phyloP scores from a whole-genome alignment of 2,113 vertebrate species.

The Calidris pygmaea region DNA sequence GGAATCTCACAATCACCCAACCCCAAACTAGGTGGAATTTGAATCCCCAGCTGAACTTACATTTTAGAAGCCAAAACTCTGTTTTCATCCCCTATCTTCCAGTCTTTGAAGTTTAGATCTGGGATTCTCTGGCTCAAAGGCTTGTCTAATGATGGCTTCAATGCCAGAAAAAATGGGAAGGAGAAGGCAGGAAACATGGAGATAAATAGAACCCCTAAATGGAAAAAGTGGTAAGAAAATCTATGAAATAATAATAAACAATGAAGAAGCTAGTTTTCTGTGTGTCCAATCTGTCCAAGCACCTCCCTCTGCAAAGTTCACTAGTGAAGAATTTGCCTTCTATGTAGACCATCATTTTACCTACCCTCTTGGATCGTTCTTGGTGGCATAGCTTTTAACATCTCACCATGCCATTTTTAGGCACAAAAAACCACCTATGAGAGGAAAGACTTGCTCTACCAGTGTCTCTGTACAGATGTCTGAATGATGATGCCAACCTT shows the following conservation, averaged over 20 bases:
- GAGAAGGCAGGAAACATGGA: not conserved
- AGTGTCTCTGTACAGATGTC: not conserved
- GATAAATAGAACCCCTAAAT: not conserved
- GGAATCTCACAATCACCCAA: slow-evolving; percentile 35
- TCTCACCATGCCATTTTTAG: not conserved
- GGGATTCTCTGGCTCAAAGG: slow-evolving; percentile 8
- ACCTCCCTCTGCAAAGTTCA: not conserved
- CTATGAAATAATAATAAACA: not conserved
- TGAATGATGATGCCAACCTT: not conserved
- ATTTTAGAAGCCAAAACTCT: slow-evolving; percentile 26
- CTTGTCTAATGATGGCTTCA: not conserved
- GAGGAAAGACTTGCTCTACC: not conserved
- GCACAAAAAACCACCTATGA: not conserved
- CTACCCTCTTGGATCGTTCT: not conserved
- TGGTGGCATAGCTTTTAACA: not conserved
- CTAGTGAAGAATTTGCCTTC: not conserved
- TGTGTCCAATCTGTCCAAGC: not conserved
- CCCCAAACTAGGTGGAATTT: slow-evolving; percentile 19
- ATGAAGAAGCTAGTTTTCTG: not conserved
- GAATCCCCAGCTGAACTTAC: slow-evolving; percentile 54
- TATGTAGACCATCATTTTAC: not conserved
- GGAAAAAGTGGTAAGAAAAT: not conserved
- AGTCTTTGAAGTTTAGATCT: slow-evolving; percentile 30
- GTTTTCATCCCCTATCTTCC: slow-evolving; percentile 8
- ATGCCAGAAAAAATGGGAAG: slow-evolving; percentile 23